These are phyloP conservation scores for Oncorhynchus kisutch DNA, from an alignment of 2,113 vertebrate genomes.

Conservation along the genomic window DNA sequence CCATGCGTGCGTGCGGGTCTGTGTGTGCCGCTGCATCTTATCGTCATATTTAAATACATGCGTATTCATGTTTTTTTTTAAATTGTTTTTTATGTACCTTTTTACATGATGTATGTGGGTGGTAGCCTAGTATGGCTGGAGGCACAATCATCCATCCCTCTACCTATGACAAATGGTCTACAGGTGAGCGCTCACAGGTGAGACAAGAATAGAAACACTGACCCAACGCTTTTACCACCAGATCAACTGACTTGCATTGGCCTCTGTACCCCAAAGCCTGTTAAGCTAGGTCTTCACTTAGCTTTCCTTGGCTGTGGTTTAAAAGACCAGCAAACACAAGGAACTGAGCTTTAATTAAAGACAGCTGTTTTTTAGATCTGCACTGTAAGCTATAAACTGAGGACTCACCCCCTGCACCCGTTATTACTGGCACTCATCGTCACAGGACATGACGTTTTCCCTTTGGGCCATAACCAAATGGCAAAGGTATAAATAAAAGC, in stretches of 20 bases:
- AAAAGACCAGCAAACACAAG: constrained; percentile 14
- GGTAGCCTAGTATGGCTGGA: not conserved
- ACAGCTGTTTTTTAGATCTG: constrained; percentile 23
- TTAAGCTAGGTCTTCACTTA: constrained; percentile 20
- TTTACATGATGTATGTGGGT: not conserved
- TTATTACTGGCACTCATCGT: constrained; percentile 24
- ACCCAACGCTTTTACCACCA: not conserved
- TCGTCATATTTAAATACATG: not conserved
- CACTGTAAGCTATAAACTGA: constrained; percentile 23
- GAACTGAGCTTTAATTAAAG: constrained; percentile 15
- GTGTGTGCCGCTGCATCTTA: not conserved
- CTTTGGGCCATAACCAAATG: constrained; percentile 18
- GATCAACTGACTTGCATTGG: not conserved
- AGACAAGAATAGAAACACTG: not conserved
- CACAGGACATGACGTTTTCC: constrained; percentile 6
- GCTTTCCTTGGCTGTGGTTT: not conserved
- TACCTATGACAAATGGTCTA: constrained; percentile 12
- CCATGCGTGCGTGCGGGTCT: not conserved
- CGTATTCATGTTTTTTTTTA: not conserved
- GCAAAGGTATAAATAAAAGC: constrained; percentile 15
- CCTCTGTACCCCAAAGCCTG: not conserved
- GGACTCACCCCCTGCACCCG: not conserved
- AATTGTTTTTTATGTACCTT: not conserved
- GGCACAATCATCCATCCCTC: not conserved
- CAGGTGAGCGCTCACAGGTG: constrained; percentile 3